A percentile compares a stretch with the other conserved stretches of the same genome.
Evolutionary conservation across 1,140 invertebrate genomes (phyloP).

Genomic region (Mylabris phalerata): DNA sequence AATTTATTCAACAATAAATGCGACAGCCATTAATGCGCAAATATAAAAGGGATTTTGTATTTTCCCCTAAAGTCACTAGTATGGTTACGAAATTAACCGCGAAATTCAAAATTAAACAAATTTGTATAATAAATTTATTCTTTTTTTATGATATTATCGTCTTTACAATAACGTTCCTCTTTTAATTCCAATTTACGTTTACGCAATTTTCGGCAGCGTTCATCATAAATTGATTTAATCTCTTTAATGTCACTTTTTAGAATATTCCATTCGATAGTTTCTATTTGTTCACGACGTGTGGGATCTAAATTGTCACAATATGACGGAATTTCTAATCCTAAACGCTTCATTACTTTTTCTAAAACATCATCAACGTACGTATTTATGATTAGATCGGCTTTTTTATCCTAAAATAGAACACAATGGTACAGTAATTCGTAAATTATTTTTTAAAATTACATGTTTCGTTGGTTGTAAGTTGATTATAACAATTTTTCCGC

Average conservation of each 20-base stretch:
- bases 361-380: slow-evolving; percentile 86
- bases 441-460: slow-evolving; percentile 50
- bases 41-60: slow-evolving; percentile 5
- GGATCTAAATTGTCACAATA: slow-evolving; percentile 64
- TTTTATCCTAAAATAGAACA: slow-evolving; percentile 64
- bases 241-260: slow-evolving; percentile 45
- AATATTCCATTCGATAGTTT: slow-evolving; percentile 60
- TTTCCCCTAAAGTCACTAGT: background rate
- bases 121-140: background rate
- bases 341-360: slow-evolving; percentile 62
- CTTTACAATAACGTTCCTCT: background rate
- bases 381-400: slow-evolving; percentile 84
- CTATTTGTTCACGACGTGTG: slow-evolving; percentile 49
- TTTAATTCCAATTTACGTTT: slow-evolving; percentile 24
- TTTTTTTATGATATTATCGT: slow-evolving; percentile 2
- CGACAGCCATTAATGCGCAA: slow-evolving; percentile 2
- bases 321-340: slow-evolving; percentile 63
- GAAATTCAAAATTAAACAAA: too few species aligned
- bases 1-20: background rate
- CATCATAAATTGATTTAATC: slow-evolving; percentile 42
- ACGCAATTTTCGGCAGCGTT: slow-evolving; percentile 22
- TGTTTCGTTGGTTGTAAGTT: slow-evolving; percentile 97
- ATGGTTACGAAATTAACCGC: too few species aligned
- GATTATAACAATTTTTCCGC: slow-evolving; percentile 85
- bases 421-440: background rate